These are phyloP conservation scores for Smutsia gigantea DNA, from an alignment of 2,797 vertebrate genomes.

Conservation along the genomic window DNA sequence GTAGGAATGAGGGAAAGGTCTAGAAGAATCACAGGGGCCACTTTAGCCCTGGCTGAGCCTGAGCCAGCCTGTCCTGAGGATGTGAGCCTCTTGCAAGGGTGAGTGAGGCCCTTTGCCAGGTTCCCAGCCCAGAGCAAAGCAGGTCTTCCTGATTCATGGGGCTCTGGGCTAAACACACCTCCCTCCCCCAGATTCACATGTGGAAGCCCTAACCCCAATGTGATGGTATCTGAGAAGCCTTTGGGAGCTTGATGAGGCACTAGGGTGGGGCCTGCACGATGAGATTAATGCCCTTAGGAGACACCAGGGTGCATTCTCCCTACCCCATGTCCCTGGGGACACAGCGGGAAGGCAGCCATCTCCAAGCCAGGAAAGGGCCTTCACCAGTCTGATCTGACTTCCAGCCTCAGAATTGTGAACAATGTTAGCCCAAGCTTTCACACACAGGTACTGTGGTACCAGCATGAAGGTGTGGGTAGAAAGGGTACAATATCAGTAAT, in stretches of 20 bases:
- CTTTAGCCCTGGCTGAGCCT: background rate
- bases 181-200: background rate
- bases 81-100: fast-evolving
- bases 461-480: fast-evolving
- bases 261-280: background rate
- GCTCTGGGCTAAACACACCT: background rate
- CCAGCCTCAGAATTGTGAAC: background rate
- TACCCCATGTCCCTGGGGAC: background rate
- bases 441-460: fast-evolving
- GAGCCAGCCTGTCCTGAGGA: background rate
- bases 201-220: background rate
- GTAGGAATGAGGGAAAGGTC: background rate
- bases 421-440: background rate
- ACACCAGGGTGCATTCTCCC: fast-evolving
- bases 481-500: fast-evolving
- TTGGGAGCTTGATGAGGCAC: background rate
- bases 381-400: background rate
- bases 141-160: background rate
- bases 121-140: fast-evolving
- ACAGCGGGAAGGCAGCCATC: fast-evolving
- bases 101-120: too few relatives aligned
- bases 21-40: background rate
- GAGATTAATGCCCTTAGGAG: background rate
- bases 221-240: background rate
- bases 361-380: background rate